A percentile compares a stretch with the other conserved stretches of the same genome.
Evolutionary conservation across 1,140 invertebrate genomes (phyloP).

Genomic region (Platorchestia sp.): DNA sequence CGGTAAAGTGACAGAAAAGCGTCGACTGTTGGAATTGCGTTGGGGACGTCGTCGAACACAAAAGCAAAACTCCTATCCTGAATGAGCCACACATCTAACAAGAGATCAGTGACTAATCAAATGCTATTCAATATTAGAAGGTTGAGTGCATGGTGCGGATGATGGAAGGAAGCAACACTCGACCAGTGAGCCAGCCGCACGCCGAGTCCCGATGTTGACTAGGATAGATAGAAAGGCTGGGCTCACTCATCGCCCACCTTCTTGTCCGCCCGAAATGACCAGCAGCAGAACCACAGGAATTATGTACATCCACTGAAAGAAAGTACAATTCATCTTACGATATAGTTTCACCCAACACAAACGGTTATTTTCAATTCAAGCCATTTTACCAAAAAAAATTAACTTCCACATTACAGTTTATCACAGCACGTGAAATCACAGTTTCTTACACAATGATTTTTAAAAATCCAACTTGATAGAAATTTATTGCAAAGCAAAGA

Average conservation of each 20-base stretch:
- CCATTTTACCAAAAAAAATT: too few relatives aligned
- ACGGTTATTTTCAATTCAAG: background rate
- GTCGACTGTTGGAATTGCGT: background rate
- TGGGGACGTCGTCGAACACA: background rate
- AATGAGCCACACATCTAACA: background rate
- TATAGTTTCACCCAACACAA: background rate
- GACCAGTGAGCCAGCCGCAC: background rate
- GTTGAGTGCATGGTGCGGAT: background rate
- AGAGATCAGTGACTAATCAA: background rate
- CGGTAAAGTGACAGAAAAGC: background rate
- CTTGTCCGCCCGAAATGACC: constrained; percentile 79
- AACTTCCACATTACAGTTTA: too few relatives aligned
- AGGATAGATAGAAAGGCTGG: background rate
- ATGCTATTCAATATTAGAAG: background rate
- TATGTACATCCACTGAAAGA: constrained; percentile 95
- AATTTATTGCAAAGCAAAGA: too few relatives aligned
- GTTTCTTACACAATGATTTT: too few relatives aligned
- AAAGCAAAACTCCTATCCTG: background rate
- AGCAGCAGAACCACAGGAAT: constrained; percentile 88
- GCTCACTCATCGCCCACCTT: constrained; percentile 45
- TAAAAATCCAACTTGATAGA: too few relatives aligned
- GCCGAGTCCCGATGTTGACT: background rate
- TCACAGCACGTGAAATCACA: too few relatives aligned
- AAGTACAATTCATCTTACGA: constrained; percentile 68
- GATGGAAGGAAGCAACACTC: background rate